A percentile compares a stretch with the other conserved stretches of the same genome.
phyloP scores from a whole-genome alignment of 2,113 vertebrate species.

The Zapus hudsonius region DNA sequence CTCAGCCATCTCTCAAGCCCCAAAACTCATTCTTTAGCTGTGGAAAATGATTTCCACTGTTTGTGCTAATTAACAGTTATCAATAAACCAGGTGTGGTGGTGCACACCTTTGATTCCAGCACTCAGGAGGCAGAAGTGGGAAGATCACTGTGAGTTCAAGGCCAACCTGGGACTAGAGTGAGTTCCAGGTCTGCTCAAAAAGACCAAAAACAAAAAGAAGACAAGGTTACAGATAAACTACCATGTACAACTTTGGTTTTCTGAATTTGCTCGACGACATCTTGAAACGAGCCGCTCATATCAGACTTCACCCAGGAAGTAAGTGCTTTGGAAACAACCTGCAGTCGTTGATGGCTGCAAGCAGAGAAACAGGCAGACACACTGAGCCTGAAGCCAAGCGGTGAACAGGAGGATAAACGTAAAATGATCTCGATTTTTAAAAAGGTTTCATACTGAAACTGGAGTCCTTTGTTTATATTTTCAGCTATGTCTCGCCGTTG shows the following conservation, averaged over 20 bases:
- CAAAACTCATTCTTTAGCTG: neutral
- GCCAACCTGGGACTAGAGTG: too few species aligned
- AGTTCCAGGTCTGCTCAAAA: too few species aligned
- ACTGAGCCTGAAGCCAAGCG: slow-evolving; percentile 8
- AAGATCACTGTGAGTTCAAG: too few species aligned
- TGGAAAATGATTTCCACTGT: neutral
- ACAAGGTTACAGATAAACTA: too few species aligned
- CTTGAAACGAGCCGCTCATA: slow-evolving; percentile 69
- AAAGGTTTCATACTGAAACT: slow-evolving; percentile 81
- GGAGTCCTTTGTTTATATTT: slow-evolving; percentile 78
- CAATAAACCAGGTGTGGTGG: too few species aligned
- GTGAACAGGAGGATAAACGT: neutral
- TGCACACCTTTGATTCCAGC: too few species aligned
- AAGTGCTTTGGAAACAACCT: slow-evolving; percentile 70
- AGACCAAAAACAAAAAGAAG: too few species aligned
- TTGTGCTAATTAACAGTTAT: slow-evolving; percentile 34
- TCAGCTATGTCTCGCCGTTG: slow-evolving; percentile 79
- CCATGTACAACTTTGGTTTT: slow-evolving; percentile 69
- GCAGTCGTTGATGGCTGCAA: slow-evolving; percentile 77
- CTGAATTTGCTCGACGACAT: slow-evolving; percentile 62
- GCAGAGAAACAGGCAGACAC: slow-evolving; percentile 39
- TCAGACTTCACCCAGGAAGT: slow-evolving; percentile 71
- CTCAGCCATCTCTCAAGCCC: too few species aligned
- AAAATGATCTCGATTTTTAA: slow-evolving; percentile 45
- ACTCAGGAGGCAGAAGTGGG: too few species aligned